These are phyloP conservation scores for Diuraphis noxia DNA, from an alignment of 1,140 invertebrate genomes.

Conservation along the genomic window DNA sequence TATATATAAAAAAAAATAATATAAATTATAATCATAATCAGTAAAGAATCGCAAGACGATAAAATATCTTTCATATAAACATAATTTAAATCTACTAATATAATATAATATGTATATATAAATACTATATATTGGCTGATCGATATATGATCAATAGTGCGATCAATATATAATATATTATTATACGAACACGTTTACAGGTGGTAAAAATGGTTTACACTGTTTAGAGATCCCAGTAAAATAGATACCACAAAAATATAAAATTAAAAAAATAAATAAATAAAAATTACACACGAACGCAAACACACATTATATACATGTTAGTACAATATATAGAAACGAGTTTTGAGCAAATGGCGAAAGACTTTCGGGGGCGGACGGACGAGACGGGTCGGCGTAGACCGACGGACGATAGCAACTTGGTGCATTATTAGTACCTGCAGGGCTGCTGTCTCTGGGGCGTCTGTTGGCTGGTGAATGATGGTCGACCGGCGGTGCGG, in stretches of 20 bases:
- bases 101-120: neutral
- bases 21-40: neutral
- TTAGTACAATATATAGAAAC: neutral
- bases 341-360: neutral
- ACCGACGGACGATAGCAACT: neutral
- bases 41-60: neutral
- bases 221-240: slow-evolving; percentile 34
- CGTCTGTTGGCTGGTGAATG: slow-evolving; percentile 40
- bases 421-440: slow-evolving; percentile 19
- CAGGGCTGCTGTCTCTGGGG: slow-evolving; percentile 30
- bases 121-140: neutral
- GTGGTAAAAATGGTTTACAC: slow-evolving; percentile 26
- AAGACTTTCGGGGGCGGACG: slow-evolving; percentile 36
- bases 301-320: neutral
- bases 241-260: neutral
- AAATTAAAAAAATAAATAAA: neutral
- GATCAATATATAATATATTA: slow-evolving; percentile 3
- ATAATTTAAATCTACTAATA: slow-evolving; percentile 5
- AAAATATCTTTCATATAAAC: neutral
- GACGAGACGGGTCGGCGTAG: neutral
- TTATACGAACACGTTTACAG: slow-evolving; percentile 31
- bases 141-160: neutral
- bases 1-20: neutral
- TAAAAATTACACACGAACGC: neutral
- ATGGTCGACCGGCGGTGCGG: slow-evolving; percentile 10